phyloP scores from a whole-genome alignment of 2,888 invertebrate genomes.

The Ceriagrion tenellum region DNA sequence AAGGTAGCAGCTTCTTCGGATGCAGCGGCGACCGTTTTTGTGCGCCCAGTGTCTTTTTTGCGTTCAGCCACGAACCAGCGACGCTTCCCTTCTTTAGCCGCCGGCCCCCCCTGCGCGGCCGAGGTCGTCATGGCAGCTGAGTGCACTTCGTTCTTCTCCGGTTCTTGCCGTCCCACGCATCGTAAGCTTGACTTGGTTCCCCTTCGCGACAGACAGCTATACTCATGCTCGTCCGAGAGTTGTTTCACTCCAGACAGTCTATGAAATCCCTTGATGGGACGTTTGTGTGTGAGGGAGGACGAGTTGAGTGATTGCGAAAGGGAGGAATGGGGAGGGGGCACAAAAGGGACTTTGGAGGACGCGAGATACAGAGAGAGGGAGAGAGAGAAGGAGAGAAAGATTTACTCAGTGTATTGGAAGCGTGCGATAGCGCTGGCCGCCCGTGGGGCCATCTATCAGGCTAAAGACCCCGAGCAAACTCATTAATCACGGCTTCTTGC shows the following conservation, averaged over 20 bases:
- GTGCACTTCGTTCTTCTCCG: too few relatives aligned
- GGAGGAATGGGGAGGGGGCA: neutral
- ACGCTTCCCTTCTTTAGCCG: too few relatives aligned
- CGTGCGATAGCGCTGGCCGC: constrained; percentile 11
- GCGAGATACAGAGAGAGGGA: neutral
- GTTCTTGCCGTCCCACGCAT: too few relatives aligned
- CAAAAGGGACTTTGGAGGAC: neutral
- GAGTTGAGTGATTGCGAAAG: too few relatives aligned
- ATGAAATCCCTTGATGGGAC: constrained; percentile 30
- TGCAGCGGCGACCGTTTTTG: neutral
- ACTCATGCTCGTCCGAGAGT: neutral
- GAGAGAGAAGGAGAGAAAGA: neutral
- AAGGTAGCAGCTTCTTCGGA: neutral
- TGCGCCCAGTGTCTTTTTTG: neutral
- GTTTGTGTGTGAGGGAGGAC: neutral
- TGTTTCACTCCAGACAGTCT: neutral
- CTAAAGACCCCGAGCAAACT: constrained; percentile 64
- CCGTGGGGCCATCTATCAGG: constrained; percentile 57
- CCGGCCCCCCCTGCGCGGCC: too few relatives aligned
- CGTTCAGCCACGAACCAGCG: too few relatives aligned
- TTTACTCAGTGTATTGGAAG: constrained; percentile 63
- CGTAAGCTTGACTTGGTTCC: neutral
- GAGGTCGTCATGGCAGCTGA: too few relatives aligned
- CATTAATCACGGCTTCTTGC: constrained; percentile 64
- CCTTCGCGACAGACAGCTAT: neutral